phyloP scores from a whole-genome alignment of 2,113 vertebrate genomes.

The Actinemys pallida region DNA sequence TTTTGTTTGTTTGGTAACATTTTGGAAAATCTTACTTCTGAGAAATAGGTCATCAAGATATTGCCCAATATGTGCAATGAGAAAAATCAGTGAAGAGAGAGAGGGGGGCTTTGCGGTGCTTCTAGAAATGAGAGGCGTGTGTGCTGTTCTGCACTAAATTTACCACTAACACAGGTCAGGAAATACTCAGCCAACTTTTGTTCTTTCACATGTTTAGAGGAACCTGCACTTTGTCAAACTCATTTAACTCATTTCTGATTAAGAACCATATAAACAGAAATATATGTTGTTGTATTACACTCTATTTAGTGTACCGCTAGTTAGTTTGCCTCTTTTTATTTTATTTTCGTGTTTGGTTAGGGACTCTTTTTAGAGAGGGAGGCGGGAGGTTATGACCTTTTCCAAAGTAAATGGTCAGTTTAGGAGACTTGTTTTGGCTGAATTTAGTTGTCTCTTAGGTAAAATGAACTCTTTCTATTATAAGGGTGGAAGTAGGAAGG shows the following conservation, averaged over 20 bases:
- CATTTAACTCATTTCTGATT: constrained; percentile 34
- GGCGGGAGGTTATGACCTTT: constrained; percentile 62
- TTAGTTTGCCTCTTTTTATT: constrained; percentile 52
- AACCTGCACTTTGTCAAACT: neutral
- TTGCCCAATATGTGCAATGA: neutral
- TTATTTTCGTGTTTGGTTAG: constrained; percentile 53
- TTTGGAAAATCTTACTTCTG: neutral
- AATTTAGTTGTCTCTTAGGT: constrained; percentile 30
- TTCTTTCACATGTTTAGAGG: neutral
- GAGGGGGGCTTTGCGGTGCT: neutral
- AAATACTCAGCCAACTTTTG: neutral
- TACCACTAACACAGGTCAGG: neutral
- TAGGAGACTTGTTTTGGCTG: constrained; percentile 39
- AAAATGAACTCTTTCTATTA: constrained; percentile 46
- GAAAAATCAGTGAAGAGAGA: neutral
- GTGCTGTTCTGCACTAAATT: neutral
- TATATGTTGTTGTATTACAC: neutral
- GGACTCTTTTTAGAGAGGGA: constrained; percentile 8
- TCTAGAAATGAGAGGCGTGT: neutral
- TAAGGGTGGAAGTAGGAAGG: neutral
- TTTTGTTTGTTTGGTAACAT: neutral
- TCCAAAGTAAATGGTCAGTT: constrained; percentile 71
- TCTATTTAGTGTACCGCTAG: constrained; percentile 58
- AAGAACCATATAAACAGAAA: constrained; percentile 40
- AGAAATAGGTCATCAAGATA: neutral